Evolutionary conservation across 2,797 vertebrate genomes (phyloP).

Genomic region (Chloroceryle inda): DNA sequence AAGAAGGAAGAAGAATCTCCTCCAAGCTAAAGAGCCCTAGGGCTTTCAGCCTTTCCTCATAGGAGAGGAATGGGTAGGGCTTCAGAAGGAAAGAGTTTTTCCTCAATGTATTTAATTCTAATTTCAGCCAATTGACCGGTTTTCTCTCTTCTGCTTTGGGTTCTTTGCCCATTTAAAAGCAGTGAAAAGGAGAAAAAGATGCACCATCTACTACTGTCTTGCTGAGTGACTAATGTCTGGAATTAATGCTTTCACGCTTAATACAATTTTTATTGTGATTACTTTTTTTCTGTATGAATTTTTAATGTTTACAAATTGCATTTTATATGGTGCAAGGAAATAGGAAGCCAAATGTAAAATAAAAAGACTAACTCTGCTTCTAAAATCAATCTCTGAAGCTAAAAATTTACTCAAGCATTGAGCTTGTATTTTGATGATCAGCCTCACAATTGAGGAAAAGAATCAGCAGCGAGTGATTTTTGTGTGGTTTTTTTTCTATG

Average conservation of each 20-base stretch:
- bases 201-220: neutral
- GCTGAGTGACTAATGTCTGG: neutral
- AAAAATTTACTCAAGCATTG: neutral
- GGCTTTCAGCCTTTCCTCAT: neutral
- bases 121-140: neutral
- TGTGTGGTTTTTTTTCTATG: neutral
- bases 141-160: neutral
- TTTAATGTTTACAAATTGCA: constrained; percentile 22
- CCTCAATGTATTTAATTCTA: neutral
- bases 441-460: neutral
- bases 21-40: neutral
- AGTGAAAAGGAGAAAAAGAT: neutral
- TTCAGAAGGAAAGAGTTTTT: neutral
- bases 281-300: constrained; percentile 22
- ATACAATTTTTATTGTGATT: neutral
- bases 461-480: neutral
- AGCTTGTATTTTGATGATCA: neutral
- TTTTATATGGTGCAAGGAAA: neutral
- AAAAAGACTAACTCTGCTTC: neutral
- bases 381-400: neutral
- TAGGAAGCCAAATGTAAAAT: neutral
- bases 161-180: neutral
- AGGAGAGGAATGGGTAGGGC: neutral
- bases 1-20: neutral
- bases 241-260: neutral